Conservation (phyloP, 1,140 invertebrate species). For the Palaemon carinicauda region DNA sequence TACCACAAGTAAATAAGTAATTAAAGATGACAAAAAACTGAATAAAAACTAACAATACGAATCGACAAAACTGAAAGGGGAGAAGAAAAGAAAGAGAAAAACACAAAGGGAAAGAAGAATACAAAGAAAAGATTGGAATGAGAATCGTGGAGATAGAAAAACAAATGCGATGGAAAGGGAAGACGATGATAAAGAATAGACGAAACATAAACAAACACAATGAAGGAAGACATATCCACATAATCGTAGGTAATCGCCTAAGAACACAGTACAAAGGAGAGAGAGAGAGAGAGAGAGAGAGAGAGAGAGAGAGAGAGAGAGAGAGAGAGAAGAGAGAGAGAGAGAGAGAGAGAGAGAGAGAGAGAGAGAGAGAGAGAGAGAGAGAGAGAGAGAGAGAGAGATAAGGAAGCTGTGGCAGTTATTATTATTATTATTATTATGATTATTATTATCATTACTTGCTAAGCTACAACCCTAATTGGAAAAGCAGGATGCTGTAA, state of each 20-base stretch:
- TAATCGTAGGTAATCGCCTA: no score
- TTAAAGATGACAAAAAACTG: background rate
- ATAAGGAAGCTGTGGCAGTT: background rate
- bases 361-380: background rate
- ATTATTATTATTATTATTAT: no score
- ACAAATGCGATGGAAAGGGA: background rate
- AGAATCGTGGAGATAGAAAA: background rate
- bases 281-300: background rate
- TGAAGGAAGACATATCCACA: background rate
- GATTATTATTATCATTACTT: no score
- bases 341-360: background rate
- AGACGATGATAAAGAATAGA: background rate
- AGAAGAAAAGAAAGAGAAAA: background rate
- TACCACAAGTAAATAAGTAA: background rate
- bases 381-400: background rate
- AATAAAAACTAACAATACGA: background rate
- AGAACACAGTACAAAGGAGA: background rate
- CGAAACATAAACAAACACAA: background rate
- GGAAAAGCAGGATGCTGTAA: no score
- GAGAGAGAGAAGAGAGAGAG: background rate
- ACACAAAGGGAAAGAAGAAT: background rate
- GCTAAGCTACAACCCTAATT: no score
- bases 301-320: background rate
- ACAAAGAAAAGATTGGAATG: background rate
- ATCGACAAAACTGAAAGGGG: background rate